Percentiles rank a stretch among this genome's conserved stretches.
Evolutionary conservation across 2,113 vertebrate species (phyloP).

Genomic region (Pelusios castaneus): DNA sequence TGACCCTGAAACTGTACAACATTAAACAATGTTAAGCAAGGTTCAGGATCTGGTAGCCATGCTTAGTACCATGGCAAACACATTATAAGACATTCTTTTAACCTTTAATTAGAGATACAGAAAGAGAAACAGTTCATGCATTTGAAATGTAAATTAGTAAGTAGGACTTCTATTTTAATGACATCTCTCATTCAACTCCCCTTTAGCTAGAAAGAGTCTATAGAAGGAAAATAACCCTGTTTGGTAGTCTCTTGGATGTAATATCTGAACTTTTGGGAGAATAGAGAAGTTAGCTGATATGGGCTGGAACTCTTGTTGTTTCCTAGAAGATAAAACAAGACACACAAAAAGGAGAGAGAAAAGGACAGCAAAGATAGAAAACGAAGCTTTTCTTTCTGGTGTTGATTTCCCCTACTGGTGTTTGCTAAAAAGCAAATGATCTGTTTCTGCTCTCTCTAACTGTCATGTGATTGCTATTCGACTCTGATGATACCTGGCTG

Average conservation of each 20-base stretch:
- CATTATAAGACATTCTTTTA: neutral
- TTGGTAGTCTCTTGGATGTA: neutral
- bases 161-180: neutral
- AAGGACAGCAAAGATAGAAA: neutral
- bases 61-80: neutral
- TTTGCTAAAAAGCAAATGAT: neutral
- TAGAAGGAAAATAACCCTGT: neutral
- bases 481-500: neutral
- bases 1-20: neutral
- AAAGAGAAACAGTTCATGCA: too few species aligned
- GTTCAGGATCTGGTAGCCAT: neutral
- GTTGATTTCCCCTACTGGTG: neutral
- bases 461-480: neutral
- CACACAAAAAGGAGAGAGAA: neutral
- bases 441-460: neutral
- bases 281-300: neutral
- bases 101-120: too few species aligned
- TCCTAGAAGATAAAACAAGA: neutral
- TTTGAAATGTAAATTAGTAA: too few species aligned
- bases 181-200: neutral
- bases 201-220: neutral
- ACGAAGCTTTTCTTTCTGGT: neutral
- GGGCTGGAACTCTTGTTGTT: neutral
- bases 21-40: neutral
- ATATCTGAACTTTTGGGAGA: neutral